Evolutionary conservation across 2,797 vertebrate species (phyloP).

Genomic region (Enteromius mattozi): DNA sequence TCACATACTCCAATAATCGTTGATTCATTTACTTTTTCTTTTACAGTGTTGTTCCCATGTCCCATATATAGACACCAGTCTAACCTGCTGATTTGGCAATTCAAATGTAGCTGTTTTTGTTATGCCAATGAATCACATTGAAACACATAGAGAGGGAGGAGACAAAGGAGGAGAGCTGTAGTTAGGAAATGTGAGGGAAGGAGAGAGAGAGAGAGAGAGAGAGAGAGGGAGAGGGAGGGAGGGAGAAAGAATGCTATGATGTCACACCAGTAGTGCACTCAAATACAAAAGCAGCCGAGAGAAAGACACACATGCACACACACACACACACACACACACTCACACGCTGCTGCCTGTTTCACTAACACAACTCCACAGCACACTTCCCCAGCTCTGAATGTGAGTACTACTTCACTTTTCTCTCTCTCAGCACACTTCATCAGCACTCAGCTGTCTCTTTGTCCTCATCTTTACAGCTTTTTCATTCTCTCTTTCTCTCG

Average conservation of each 20-base stretch:
- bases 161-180: slow-evolving; percentile 7
- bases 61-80: not conserved
- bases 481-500: slow-evolving; percentile 17
- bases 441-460: slow-evolving; percentile 20
- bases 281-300: slow-evolving; percentile 51
- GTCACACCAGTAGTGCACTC: slow-evolving; percentile 53
- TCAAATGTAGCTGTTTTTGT: slow-evolving; percentile 27
- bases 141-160: slow-evolving; percentile 8
- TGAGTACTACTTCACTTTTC: slow-evolving; percentile 53
- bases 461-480: slow-evolving; percentile 13
- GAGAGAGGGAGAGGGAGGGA: slow-evolving; percentile 44
- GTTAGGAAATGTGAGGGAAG: slow-evolving; percentile 14
- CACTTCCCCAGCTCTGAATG: slow-evolving; percentile 34
- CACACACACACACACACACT: slow-evolving; percentile 7
- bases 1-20: not conserved
- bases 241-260: slow-evolving; percentile 59
- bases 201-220: slow-evolving; percentile 27
- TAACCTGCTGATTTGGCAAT: slow-evolving; percentile 14
- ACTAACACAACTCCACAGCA: slow-evolving; percentile 35
- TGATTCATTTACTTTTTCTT: not conserved
- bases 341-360: slow-evolving; percentile 13
- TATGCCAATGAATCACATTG: slow-evolving; percentile 25
- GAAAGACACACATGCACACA: slow-evolving; percentile 32
- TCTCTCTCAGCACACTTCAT: slow-evolving; percentile 32
- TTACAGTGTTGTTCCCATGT: not conserved